Base-by-base conservation (phyloP, 2,888 invertebrate genomes). In the Eurytoma adleriae region DNA sequence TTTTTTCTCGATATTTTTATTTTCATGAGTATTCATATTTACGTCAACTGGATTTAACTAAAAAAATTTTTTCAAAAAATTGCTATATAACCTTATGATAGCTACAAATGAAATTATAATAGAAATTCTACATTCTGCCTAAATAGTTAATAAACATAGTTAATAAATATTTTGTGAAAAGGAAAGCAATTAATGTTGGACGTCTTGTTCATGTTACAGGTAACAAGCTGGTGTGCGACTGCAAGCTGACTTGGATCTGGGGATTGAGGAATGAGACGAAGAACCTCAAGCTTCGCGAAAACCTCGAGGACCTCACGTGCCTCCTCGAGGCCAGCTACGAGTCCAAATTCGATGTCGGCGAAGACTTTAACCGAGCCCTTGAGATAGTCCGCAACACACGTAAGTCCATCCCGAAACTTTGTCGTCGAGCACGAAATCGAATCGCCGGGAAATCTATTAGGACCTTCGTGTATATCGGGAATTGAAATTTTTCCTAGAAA, bases 201-300 rank as follows among this genome's bases (percentile, higher is more conserved):
- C 10, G 24, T 62, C 27, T 27, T 27, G 66, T 73, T 82, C 61
- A 64, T 78, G 74, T 87, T 87, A 13, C 94, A 97, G 96, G 95
- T 86, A 97, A 96, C 92, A 94, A 94, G 90, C 95, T 96, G 91
- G 93, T 94, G 85, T 97, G 96, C 91, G 96, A 96, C 92, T 96
- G 96, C 90, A 94, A 95, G 84, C 92, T 96, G 85, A 93, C 94
- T 85, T 96, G 96, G 96, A 94, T 96, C 91, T 95, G 95, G 91
- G 92, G 92, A 66, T 91, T 96, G 81, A 93, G 94, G 82, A 94
- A 95, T 90, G 95, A 95, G 85, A 96, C 96, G 83, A 93, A 94
- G 89, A 95, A 95, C 89, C 92, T 92, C 85, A 93, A 93, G 86
- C 93, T 96, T 83, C 93, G 93, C 84, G 93, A 93, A 84, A 93